Evolutionary conservation across 2,797 vertebrate species (phyloP).

Genomic region (Platalea minor): DNA sequence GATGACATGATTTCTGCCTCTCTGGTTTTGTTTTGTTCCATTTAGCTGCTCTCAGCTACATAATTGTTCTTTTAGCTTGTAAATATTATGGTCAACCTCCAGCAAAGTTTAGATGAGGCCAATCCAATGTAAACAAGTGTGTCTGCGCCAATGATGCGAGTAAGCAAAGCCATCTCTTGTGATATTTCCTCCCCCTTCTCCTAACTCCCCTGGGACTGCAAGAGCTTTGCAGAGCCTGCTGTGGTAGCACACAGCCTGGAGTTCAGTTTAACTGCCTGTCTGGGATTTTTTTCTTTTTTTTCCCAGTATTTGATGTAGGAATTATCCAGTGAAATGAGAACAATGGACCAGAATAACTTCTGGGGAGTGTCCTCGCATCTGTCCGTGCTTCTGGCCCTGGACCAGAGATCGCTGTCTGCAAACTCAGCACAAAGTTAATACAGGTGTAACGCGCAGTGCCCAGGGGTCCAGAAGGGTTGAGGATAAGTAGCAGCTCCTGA

Average conservation of each 20-base stretch:
- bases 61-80: constrained; percentile 72
- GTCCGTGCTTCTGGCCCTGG: not conserved
- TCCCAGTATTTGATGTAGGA: not conserved
- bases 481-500: not conserved
- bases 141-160: constrained; percentile 33
- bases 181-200: constrained; percentile 19
- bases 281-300: not conserved
- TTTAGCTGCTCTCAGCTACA: constrained; percentile 66
- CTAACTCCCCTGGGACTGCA: not conserved
- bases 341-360: not conserved
- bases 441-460: not conserved
- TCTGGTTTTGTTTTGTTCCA: constrained; percentile 65
- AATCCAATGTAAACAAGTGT: constrained; percentile 67
- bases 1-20: constrained; percentile 52
- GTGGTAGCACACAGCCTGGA: not conserved
- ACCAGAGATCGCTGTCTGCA: not conserved
- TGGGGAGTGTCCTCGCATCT: fast-evolving
- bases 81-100: constrained; percentile 76
- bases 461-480: not conserved
- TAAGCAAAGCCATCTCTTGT: constrained; percentile 28
- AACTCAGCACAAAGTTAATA: not conserved
- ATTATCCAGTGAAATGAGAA: not conserved
- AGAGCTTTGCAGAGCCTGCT: not conserved
- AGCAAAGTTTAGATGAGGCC: constrained; percentile 73
- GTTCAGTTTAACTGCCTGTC: not conserved